These are phyloP conservation scores for Ectemnius lituratus DNA, from an alignment of 2,888 invertebrate genomes.

Conservation along the genomic window DNA sequence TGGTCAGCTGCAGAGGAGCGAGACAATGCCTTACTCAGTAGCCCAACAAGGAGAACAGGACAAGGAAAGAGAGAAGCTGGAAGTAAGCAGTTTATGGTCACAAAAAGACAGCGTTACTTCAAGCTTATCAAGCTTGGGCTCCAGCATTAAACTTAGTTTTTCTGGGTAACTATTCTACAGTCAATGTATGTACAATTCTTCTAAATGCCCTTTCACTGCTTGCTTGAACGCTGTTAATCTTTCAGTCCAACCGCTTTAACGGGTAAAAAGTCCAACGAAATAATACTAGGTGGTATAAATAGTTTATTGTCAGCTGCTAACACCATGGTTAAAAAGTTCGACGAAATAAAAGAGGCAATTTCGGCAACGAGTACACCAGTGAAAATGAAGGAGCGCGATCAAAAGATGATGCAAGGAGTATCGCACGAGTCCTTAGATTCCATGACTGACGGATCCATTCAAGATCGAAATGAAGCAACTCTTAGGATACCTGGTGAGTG, in stretches of 20 bases:
- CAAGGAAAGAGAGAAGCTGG: conserved; percentile 73
- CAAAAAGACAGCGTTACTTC: conserved; percentile 82
- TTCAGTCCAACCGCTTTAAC: conserved; percentile 89
- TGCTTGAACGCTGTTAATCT: conserved; percentile 33
- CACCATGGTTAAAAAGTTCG: conserved; percentile 91
- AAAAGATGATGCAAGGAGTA: conserved; percentile 72
- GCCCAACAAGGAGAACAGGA: conserved; percentile 75
- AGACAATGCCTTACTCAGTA: conserved; percentile 76
- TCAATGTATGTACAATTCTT: conserved; percentile 3
- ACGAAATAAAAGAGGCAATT: conserved; percentile 94
- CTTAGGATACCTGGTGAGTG: conserved; percentile 69
- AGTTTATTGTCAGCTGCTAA: conserved; percentile 92
- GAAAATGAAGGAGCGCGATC: conserved; percentile 80
- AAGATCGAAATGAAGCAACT: conserved; percentile 74
- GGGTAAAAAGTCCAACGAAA: conserved; percentile 92
- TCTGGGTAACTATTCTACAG: conserved; percentile 81
- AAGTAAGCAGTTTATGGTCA: conserved; percentile 75
- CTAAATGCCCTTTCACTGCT: neutral
- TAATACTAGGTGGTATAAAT: conserved; percentile 91
- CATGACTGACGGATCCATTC: conserved; percentile 74
- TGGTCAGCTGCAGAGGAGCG: conserved; percentile 73
- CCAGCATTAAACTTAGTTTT: conserved; percentile 90
- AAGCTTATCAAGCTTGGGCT: conserved; percentile 88
- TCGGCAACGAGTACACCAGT: conserved; percentile 93
- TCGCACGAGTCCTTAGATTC: conserved; percentile 76